Base-by-base conservation (phyloP, 2,797 vertebrate species). In the Periparus ater region DNA sequence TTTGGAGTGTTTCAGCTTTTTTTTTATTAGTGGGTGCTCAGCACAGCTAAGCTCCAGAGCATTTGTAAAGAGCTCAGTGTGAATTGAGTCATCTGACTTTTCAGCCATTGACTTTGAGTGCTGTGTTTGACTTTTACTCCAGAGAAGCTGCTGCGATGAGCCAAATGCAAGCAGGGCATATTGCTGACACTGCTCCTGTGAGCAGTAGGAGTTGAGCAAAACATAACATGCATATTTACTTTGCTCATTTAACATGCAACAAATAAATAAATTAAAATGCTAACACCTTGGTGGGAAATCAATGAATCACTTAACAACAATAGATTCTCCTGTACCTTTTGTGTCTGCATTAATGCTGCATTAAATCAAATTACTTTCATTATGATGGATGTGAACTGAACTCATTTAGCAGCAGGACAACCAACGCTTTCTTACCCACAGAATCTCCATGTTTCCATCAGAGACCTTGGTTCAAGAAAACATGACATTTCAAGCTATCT, bases 241-340 rank as follows among this genome's bases (percentile, higher is more conserved):
- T 89, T 93, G 48, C 76, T 94, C 85, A 75, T 95, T 96, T 94
- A 85, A 68, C 61, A 66, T 91, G 82, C 86, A 88, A 74, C 84
- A 89, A 94, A 92, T 94, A 65, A 95, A 96, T 95, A 90, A 94
- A 95, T 96, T 95, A 89, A 94, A 95, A 91, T 83, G 65, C 87
- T 80, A 72, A 81, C 58, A 27, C 62, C 76, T 94, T 93, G 70
- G 88, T 91, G 72, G 79, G 82, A 95, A 96, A 97, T 96, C 96
- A 92, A 93, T 95, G 76, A 91, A 93, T 96, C 84, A 91, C 62
- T 78, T 93, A 85, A 92, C 65, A 76, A 83, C 85, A 93, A 70
- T 93, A 84, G 88, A 66, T 93, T 75, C 34, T 71, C 14, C 60
- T 91, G 66, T 93, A 92, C 73, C 75, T 94, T 94, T 96, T 78